These are phyloP conservation scores for Athrips mouffetella DNA, from an alignment of 2,888 invertebrate species.

Conservation along the genomic window DNA sequence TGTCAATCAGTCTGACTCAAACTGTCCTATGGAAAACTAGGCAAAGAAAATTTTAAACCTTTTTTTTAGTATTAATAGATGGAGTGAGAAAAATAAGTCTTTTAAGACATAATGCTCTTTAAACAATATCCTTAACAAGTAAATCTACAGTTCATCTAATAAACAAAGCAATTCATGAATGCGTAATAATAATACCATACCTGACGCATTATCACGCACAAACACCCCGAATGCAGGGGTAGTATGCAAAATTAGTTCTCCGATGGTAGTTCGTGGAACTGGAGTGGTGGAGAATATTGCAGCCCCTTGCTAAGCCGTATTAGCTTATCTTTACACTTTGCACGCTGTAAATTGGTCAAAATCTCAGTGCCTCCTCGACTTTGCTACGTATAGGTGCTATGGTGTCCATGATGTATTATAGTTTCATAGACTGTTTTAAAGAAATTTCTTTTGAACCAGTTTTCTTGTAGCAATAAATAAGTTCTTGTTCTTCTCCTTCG, in stretches of 20 bases:
- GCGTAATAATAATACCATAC: conserved; percentile 7
- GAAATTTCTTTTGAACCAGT: too few relatives aligned
- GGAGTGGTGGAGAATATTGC: conserved; percentile 4
- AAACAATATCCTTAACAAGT: background rate
- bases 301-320: conserved; percentile 56
- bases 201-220: conserved; percentile 15
- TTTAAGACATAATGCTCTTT: too few relatives aligned
- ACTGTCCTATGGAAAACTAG: too few relatives aligned
- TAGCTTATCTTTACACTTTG: conserved; percentile 78
- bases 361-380: conserved; percentile 71
- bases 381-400: conserved; percentile 56
- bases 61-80: too few relatives aligned
- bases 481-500: too few relatives aligned
- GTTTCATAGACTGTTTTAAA: too few relatives aligned
- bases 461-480: too few relatives aligned
- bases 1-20: too few relatives aligned
- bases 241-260: conserved; percentile 70
- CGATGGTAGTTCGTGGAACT: conserved; percentile 43
- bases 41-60: too few relatives aligned
- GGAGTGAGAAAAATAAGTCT: too few relatives aligned
- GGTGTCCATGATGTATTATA: conserved; percentile 33
- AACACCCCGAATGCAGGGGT: conserved; percentile 30
- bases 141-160: background rate
- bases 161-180: conserved; percentile 4
- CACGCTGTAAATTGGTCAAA: conserved; percentile 78